Evolutionary conservation across 1,140 invertebrate genomes (phyloP).

Genomic region (Drosophila saltans): DNA sequence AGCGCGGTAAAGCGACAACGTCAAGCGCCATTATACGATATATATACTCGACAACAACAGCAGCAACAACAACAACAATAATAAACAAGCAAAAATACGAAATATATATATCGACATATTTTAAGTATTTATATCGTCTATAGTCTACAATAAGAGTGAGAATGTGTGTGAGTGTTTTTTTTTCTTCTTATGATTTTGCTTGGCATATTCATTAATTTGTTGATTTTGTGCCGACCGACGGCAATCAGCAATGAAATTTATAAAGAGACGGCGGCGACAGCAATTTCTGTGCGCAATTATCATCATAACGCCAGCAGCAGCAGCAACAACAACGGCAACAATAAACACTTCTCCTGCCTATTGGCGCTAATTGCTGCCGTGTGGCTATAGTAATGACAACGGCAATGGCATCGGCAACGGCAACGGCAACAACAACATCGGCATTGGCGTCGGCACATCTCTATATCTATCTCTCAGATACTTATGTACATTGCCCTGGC

Average conservation of each 20-base stretch:
- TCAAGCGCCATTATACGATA: constrained; percentile 64
- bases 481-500: constrained; percentile 22
- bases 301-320: constrained; percentile 26
- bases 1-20: constrained; percentile 65
- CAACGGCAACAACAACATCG: neutral
- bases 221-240: constrained; percentile 67
- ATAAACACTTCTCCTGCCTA: constrained; percentile 48
- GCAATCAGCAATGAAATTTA: constrained; percentile 74
- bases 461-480: constrained; percentile 54
- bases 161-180: constrained; percentile 3
- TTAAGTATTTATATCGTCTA: constrained; percentile 45
- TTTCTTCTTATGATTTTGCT: constrained; percentile 60
- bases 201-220: constrained; percentile 72
- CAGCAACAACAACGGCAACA: constrained; percentile 24
- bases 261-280: constrained; percentile 50
- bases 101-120: constrained; percentile 9
- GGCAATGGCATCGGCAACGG: neutral
- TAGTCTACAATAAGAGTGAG: constrained; percentile 7
- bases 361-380: constrained; percentile 71
- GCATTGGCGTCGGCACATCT: neutral
- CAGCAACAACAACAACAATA: constrained; percentile 17
- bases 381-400: constrained; percentile 27
- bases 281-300: constrained; percentile 60
- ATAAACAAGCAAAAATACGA: constrained; percentile 6
- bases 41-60: constrained; percentile 8